Evolutionary conservation across 2,888 invertebrate genomes (phyloP), one percentile per base, ranked within the genome.

Genomic region (Escarpia spicata): DNA sequence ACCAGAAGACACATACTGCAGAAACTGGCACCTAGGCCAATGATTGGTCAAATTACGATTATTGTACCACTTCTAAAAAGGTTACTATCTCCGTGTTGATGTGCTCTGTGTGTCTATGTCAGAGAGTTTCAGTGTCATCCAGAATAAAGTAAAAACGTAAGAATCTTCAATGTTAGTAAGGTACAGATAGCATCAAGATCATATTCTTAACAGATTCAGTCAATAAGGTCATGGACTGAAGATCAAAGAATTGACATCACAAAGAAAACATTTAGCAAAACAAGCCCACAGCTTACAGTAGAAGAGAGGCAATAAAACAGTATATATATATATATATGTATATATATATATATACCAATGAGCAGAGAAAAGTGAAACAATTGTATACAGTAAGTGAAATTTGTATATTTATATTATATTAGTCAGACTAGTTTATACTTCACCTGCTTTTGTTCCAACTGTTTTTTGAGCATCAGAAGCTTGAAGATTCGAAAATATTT

Each of bases 381-480:
- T 19, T 75, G 19, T 75, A n/a, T 26, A 75, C 75, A n/a, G 15
- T 4, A 60, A 26, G 19, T 26, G 26, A 75, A 75, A 75, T 4
- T 52, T 9, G 12, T 12, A 2, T 12, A 52, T 52, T 12, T 12
- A 52, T 52, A 12, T 3, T 9, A 52, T 52, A 12, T 52, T 4
- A 75, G 26, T 75, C 19, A 75, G 75, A 75, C 75, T 75, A 75
- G 2, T 26, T 26, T 26, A 75, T 26, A 75, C 75, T 19, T 75
- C 75, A 96, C 96, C 95, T 96, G 96, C 94, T 96, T 99, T 95
- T 99, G 98, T 96, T 99, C 99, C 93, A 99, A 97, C 95, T 97
- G 98, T 94, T 98, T 98, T 95, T 98, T 98, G 90, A 97, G 96
- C 92, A 98, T 97, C 60, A 99, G 97, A 93, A 99, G 97, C 93